A percentile compares a stretch with the other conserved stretches of the same genome.
phyloP scores from a whole-genome alignment of 2,888 invertebrate species.

The Acleris emargana region DNA sequence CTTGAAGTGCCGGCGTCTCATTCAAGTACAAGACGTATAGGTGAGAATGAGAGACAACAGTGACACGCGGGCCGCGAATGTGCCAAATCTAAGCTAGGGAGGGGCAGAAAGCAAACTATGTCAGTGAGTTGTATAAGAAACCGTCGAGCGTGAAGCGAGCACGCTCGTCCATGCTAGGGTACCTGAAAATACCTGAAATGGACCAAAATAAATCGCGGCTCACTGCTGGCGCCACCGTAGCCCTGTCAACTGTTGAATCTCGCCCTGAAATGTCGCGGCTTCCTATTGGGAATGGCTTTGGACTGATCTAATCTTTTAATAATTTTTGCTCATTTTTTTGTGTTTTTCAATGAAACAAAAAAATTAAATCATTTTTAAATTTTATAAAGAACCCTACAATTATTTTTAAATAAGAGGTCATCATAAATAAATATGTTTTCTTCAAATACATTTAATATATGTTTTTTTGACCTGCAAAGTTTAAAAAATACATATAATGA shows the following conservation, averaged over 20 bases:
- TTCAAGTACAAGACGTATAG: conserved; percentile 84
- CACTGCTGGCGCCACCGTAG: conserved; percentile 77
- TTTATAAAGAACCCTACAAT: conserved; percentile 7
- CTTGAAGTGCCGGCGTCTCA: conserved; percentile 82
- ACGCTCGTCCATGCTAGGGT: conserved; percentile 74
- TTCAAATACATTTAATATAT: conserved; percentile 9
- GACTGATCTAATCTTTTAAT: conserved; percentile 6
- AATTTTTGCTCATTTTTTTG: conserved; percentile 19
- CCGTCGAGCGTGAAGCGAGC: conserved; percentile 69
- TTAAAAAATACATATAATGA: too few relatives aligned
- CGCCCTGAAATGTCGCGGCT: conserved; percentile 77
- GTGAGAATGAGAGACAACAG: conserved; percentile 85
- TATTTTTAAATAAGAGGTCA: conserved; percentile 8
- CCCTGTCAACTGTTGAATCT: conserved; percentile 84
- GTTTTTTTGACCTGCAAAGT: conserved; percentile 2
- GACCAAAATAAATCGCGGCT: conserved; percentile 77
- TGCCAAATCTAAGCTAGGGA: conserved; percentile 85
- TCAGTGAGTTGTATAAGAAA: conserved; percentile 78
- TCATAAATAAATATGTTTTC: conserved; percentile 2
- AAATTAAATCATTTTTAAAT: conserved; percentile 4
- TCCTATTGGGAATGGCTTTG: conserved; percentile 40
- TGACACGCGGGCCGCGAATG: conserved; percentile 84
- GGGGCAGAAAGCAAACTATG: conserved; percentile 84
- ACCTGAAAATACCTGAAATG: conserved; percentile 83
- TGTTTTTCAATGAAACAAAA: conserved; percentile 20